Conservation (phyloP, 92 coral and sea anemone genomes). For the Micromussa lordhowensis region DNA sequence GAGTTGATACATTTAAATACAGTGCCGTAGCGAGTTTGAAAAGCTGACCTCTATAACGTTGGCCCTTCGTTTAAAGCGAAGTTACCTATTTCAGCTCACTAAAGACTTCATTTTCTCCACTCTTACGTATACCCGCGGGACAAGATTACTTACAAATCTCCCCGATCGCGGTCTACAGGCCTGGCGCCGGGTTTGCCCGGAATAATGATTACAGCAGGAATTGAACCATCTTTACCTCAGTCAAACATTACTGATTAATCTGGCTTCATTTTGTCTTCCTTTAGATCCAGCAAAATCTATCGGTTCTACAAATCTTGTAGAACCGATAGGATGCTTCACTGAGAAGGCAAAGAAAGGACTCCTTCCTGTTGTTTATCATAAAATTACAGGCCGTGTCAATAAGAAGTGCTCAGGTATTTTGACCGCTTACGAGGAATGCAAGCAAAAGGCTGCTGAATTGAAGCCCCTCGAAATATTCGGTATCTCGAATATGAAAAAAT, state of each 20-base stretch:
- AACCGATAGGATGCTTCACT: conserved; percentile 9
- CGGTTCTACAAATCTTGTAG: not conserved
- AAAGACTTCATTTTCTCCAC: too few species aligned
- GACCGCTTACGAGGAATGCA: conserved; percentile 20
- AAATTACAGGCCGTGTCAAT: not conserved
- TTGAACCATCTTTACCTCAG: not conserved
- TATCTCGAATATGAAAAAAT: not conserved
- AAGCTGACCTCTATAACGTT: too few species aligned
- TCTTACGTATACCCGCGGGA: too few species aligned
- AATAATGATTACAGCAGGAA: too few species aligned
- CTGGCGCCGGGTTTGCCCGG: too few species aligned
- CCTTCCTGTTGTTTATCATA: conserved; percentile 4
- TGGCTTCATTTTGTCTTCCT: not conserved
- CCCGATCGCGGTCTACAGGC: too few species aligned
- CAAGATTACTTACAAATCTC: too few species aligned
- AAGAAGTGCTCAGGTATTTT: not conserved
- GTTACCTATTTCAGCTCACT: too few species aligned
- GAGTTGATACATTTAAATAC: too few species aligned
- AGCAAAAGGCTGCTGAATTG: conserved; percentile 4
- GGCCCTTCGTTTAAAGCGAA: too few species aligned
- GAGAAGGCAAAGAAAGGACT: not conserved
- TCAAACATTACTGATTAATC: not conserved
- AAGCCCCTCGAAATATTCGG: not conserved
- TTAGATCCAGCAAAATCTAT: too few species aligned
- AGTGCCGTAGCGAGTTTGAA: too few species aligned